phyloP scores from a whole-genome alignment of 2,113 vertebrate genomes.

The Cyanoderma ruficeps region DNA sequence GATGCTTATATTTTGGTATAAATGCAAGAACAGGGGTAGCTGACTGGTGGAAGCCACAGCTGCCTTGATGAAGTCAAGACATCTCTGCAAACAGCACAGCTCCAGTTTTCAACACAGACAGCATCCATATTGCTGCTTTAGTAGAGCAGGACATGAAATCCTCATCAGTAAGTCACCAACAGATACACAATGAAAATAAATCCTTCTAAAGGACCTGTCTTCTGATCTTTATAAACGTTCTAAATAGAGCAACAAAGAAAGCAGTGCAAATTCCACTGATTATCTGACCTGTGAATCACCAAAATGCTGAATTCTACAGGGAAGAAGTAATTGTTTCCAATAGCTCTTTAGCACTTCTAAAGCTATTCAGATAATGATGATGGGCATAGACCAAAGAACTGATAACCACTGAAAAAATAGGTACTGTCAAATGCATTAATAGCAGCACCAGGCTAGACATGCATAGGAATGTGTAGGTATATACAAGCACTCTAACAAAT shows the following conservation, averaged over 20 bases:
- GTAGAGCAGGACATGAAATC: not conserved
- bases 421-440: not conserved
- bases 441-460: not conserved
- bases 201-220: not conserved
- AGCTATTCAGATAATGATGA: not conserved
- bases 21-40: not conserved
- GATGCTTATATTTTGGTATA: not conserved
- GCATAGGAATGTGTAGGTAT: not conserved
- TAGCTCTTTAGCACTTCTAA: not conserved
- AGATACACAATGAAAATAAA: not conserved
- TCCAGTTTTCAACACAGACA: not conserved
- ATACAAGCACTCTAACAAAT: not conserved
- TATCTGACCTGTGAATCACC: not conserved
- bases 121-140: not conserved
- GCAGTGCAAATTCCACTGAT: not conserved
- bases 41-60: not conserved
- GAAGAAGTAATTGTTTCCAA: not conserved
- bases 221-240: not conserved
- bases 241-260: not conserved
- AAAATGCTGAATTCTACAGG: not conserved
- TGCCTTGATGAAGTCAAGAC: not conserved
- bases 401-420: not conserved
- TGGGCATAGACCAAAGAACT: not conserved
- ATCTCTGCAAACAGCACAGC: not conserved
- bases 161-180: not conserved